A percentile compares a stretch with the other conserved stretches of the same genome.
Evolutionary conservation across 2,888 invertebrate genomes (phyloP).

Genomic region (Octonoba sinensis): DNA sequence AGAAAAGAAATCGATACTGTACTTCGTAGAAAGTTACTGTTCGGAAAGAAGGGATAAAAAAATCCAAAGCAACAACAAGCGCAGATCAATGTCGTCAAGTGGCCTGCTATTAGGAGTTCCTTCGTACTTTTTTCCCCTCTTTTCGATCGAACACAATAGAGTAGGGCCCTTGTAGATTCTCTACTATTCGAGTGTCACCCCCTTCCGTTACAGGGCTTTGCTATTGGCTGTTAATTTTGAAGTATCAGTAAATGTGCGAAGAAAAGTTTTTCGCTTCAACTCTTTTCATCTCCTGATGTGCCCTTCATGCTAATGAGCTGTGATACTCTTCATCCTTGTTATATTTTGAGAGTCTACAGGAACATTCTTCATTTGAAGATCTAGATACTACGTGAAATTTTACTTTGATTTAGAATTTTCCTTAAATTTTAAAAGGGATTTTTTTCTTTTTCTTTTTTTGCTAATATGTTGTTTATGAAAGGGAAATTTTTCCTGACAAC

Average conservation of each 20-base stretch:
- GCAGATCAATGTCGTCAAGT: constrained; percentile 47
- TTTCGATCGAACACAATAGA: constrained; percentile 14
- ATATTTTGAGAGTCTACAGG: background rate
- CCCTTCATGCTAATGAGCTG: background rate
- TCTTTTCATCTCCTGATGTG: background rate
- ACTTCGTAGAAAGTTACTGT: constrained; percentile 15
- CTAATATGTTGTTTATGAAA: no score
- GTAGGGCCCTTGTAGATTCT: background rate
- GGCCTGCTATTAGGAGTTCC: constrained; percentile 21
- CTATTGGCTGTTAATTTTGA: background rate
- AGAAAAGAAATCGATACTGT: constrained; percentile 23
- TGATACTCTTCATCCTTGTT: background rate
- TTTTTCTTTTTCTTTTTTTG: no score
- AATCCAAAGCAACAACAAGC: constrained; percentile 12
- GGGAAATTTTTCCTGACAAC: no score
- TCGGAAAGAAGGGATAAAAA: background rate
- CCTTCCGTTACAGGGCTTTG: background rate
- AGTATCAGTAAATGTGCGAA: constrained; percentile 6
- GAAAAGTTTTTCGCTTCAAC: background rate
- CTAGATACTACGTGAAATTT: no score
- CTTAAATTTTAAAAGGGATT: no score
- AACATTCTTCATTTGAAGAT: background rate
- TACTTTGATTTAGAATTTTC: no score
- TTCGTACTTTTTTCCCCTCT: constrained; percentile 4
- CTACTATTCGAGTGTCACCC: background rate